Base-by-base conservation (phyloP, 2,797 vertebrate genomes). In the Rhyacichthys aspro region DNA sequence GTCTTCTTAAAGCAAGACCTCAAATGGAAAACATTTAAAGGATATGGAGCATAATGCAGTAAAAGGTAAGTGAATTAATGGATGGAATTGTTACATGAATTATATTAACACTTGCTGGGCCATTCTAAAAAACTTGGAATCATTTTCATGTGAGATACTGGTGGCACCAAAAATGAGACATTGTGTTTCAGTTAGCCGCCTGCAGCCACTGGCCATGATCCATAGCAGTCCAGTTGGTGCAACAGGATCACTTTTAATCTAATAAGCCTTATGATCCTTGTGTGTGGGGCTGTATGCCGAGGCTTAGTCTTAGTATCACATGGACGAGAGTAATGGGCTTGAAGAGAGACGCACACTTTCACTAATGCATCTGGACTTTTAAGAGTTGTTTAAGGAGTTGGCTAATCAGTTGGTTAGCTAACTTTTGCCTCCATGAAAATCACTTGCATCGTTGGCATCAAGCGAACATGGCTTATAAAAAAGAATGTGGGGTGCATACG, bases 171-270 rank as follows among this genome's bases (percentile, higher is more conserved):
- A 53, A 72, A 58, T 11, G 11, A 37, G 36, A 56, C 63, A 39
- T 57, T 52, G 46, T 45, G 19, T 63, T 58, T 36, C 43, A 44
- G 19, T 2, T 44, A 34, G 34, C 49, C 53, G 52, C 63, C 54
- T 70, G 63, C 58, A 67, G 76, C 72, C 72, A 12, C 49, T 67
- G 67, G 76, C 63, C 46, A 41, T 67, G 76, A 74, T 67, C 81
- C 75, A 64, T 38, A 61, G 66, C 63, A 63, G 74, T 64, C 71
- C 58, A 60, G 76, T 81, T 84, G 80, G 83, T 86, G 74, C 84
- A 89, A 88, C 84, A 83, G 80, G 87, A 88, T 89, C 87, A 85
- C 63, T 73, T 87, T 84, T 91, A 93, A 91, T 90, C 90, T 91
- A 87, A 78, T 91, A 91, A 91, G 72, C 85, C 80, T 72, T 78